Evolutionary conservation across 2,113 vertebrate genomes (phyloP).

Genomic region (Axis porcinus): DNA sequence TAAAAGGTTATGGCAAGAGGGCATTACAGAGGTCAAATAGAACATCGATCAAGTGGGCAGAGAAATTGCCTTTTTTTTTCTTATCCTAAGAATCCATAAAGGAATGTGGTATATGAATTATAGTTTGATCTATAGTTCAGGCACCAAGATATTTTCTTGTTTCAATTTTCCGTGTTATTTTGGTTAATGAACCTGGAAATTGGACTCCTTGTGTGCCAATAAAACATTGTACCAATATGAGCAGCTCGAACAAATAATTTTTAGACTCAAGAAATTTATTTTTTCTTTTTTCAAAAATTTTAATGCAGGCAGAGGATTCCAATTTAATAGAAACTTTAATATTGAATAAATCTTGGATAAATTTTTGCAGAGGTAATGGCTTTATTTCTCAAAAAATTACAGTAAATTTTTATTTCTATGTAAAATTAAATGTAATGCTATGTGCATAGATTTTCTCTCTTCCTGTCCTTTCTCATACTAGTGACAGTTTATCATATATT

Average conservation of each 20-base stretch:
- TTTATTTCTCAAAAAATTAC: constrained; percentile 24
- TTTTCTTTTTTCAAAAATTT: constrained; percentile 37
- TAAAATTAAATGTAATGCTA: neutral
- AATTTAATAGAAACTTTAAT: constrained; percentile 50
- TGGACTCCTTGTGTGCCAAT: constrained; percentile 81
- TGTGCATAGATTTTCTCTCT: constrained; percentile 1
- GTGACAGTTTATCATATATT: constrained; percentile 7
- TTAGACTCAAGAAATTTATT: constrained; percentile 53
- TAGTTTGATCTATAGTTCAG: constrained; percentile 83
- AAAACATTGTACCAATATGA: constrained; percentile 74
- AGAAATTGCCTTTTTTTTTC: constrained; percentile 85
- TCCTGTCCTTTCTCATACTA: neutral
- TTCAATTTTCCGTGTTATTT: constrained; percentile 86
- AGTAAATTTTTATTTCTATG: neutral
- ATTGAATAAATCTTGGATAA: neutral
- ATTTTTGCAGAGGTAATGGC: constrained; percentile 29
- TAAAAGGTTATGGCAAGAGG: constrained; percentile 90
- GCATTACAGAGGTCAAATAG: constrained; percentile 86
- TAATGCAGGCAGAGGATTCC: neutral
- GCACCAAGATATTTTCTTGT: constrained; percentile 82
- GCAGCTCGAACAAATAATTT: constrained; percentile 73
- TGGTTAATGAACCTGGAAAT: constrained; percentile 88
- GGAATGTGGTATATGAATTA: constrained; percentile 81
- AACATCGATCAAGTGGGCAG: constrained; percentile 89
- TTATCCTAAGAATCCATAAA: constrained; percentile 81